Conservation (phyloP, 37 sponge, comb jelly and placozoan genomes). For the Ephydatia muelleri region DNA sequence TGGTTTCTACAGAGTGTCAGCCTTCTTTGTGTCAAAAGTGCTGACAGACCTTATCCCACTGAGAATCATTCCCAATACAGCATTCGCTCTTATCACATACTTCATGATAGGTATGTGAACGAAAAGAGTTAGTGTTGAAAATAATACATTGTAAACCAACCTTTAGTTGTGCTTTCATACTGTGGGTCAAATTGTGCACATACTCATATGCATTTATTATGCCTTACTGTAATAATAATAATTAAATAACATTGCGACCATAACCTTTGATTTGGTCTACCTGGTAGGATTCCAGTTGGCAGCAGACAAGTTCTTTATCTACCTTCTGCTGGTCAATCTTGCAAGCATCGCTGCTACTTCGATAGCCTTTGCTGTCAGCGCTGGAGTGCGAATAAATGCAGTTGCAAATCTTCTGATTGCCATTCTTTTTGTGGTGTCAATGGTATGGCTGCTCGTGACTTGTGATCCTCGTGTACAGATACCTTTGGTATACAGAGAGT, state of each 20-base stretch:
- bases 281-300: constrained; percentile 50
- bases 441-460: constrained; percentile 30
- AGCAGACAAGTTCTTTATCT: constrained; percentile 58
- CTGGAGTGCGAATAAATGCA: constrained; percentile 39
- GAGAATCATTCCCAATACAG: constrained; percentile 54
- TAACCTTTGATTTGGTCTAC: not conserved
- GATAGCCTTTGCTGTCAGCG: constrained; percentile 69
- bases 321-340: constrained; percentile 39
- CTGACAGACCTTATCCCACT: constrained; percentile 69
- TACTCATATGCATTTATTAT: not conserved
- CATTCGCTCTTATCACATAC: constrained; percentile 66
- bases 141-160: no score
- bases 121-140: no score
- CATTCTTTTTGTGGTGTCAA: constrained; percentile 57
- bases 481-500: no score
- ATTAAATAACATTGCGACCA: not conserved
- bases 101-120: constrained; percentile 86
- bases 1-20: constrained; percentile 85
- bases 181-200: no score
- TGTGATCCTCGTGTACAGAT: not conserved
- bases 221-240: not conserved
- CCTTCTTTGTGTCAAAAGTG: constrained; percentile 73
- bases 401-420: constrained; percentile 64
- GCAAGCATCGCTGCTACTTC: constrained; percentile 49
- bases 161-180: no score